Evolutionary conservation across 2,113 vertebrate genomes (phyloP), one percentile per base, ranked within the genome.

Genomic region (Polyodon spathula): DNA sequence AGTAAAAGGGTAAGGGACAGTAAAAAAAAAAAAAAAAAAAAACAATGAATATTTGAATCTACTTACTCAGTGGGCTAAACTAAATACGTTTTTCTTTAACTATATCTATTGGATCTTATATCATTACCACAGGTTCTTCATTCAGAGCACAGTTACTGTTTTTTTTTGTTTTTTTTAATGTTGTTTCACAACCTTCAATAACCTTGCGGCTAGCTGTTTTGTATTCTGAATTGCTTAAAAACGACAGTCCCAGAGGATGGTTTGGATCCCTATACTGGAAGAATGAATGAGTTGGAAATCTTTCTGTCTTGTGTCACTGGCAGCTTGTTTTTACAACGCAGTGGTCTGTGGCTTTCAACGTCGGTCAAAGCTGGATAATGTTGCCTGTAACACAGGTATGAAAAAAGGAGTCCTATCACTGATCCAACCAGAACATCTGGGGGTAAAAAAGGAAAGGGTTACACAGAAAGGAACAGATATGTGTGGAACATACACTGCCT

Each of bases 351-450:
- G 81, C 90, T 92, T 56, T 81, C 72, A 0, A 66, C 16, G 11
- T 94, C 93, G 1, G 67, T 83, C 60, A 97, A 87, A 0, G 92
- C 68, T 48, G 95, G 94, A 15, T 92, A 98, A 68, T 97, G 89
- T 71, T 99, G 96, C 64, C 94, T 71, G 75, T 97, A 97, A 79
- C 95, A 95, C 52, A 93, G 62, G 71, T 90, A 92, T 0, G 96
- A 90, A 0, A 93, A 88, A 11, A 54, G 6, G 0, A 89, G 71
- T 51, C 96, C 94, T 6, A 96, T 84, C 1, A 73, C 52, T 4
- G 94, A 94, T 7, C 95, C 96, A 54, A 84, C 91, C 14, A 93
- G 63, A 15, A 99, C 93, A 58, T 99, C 95, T 98, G 59, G 46
- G 8, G 16, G 43, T 68, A 11, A 66, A 59, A 64, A 40, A 63